Evolutionary conservation across 2,888 invertebrate genomes (phyloP).

Genomic region (Drosophila eohydei): DNA sequence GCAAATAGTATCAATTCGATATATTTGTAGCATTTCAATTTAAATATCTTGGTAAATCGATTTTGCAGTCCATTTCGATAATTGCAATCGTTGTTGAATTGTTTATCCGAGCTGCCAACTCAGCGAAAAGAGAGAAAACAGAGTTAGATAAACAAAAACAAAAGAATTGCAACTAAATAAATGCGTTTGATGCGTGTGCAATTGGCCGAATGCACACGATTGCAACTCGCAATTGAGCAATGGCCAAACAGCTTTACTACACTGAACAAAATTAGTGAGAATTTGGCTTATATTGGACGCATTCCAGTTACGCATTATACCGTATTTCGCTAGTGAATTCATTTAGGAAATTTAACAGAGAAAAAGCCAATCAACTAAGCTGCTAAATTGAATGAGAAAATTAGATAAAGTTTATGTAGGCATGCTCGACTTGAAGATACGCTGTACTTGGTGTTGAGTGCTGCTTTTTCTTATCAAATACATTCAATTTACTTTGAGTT

Average conservation of each 20-base stretch:
- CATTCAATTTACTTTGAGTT: background rate
- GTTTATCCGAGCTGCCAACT: slow-evolving; percentile 3
- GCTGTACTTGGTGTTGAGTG: background rate
- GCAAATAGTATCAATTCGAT: background rate
- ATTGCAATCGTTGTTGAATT: slow-evolving; percentile 9
- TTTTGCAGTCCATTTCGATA: slow-evolving; percentile 8
- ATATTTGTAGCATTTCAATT: background rate
- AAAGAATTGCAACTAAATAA: background rate
- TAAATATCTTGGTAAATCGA: background rate
- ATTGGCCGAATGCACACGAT: slow-evolving; percentile 17
- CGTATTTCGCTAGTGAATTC: too few species aligned
- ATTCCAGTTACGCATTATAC: too few species aligned
- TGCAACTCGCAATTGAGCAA: background rate
- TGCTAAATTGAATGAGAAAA: background rate
- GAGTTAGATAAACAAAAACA: slow-evolving; percentile 3
- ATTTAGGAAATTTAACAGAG: background rate
- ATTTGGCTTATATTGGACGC: background rate
- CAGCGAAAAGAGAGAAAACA: background rate
- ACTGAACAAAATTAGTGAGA: background rate
- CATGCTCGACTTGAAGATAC: background rate
- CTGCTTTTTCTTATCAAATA: background rate
- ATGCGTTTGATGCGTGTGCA: slow-evolving; percentile 12
- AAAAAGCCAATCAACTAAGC: background rate
- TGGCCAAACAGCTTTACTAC: background rate
- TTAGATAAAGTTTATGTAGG: too few species aligned